Conservation (phyloP, 1,140 invertebrate genomes). For the Lethrus apterus region DNA sequence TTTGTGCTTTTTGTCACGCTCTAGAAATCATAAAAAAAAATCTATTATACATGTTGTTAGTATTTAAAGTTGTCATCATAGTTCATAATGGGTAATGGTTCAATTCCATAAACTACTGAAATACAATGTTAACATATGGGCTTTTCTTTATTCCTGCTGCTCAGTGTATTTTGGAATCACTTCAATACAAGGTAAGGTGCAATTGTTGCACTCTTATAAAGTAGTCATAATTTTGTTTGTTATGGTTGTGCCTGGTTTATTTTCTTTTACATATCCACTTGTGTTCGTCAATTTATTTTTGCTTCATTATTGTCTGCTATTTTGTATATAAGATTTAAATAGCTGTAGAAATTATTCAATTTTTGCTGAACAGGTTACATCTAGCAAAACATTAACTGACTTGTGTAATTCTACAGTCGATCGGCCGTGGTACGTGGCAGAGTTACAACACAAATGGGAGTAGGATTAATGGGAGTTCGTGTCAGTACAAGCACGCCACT, state of each 20-base stretch:
- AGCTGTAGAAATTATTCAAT: too few species aligned
- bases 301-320: conserved; percentile 20
- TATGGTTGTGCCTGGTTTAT: conserved; percentile 27
- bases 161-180: conserved; percentile 96
- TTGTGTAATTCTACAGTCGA: conserved; percentile 71
- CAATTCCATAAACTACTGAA: too few species aligned
- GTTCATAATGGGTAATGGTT: too few species aligned
- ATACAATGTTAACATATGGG: too few species aligned
- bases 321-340: conserved; percentile 6
- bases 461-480: conserved; percentile 87
- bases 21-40: too few species aligned
- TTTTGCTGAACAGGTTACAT: too few species aligned
- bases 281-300: conserved; percentile 32
- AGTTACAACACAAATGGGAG: conserved; percentile 83
- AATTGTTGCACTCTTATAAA: not conserved
- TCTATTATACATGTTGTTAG: too few species aligned
- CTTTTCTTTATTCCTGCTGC: conserved; percentile 55
- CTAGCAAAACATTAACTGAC: too few species aligned
- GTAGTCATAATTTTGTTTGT: not conserved
- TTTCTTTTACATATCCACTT: conserved; percentile 31
- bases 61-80: too few species aligned
- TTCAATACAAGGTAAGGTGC: conserved; percentile 92
- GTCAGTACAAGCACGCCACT: conserved; percentile 83
- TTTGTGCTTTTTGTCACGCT: conserved; percentile 10
- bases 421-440: conserved; percentile 92